phyloP scores from a whole-genome alignment of 2,797 vertebrate genomes.

The Tenualosa thibaudeaui region DNA sequence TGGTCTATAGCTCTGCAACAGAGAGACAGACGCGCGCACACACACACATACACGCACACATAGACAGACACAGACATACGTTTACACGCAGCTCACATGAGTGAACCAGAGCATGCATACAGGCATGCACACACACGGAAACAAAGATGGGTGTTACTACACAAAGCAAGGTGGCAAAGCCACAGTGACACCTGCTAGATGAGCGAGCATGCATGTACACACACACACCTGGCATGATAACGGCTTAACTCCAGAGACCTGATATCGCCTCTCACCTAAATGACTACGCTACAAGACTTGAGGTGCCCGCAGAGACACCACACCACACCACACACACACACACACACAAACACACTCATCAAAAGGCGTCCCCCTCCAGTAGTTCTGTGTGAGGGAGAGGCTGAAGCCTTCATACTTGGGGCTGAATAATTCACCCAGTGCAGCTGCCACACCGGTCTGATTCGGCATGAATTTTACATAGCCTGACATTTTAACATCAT shows the following conservation, averaged over 20 bases:
- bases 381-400: neutral
- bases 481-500: slow-evolving; percentile 65
- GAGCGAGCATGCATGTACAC: neutral
- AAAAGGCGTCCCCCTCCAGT: slow-evolving; percentile 58
- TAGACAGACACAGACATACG: neutral
- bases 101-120: neutral
- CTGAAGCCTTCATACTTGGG: slow-evolving; percentile 59
- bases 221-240: neutral
- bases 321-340: slow-evolving; percentile 56
- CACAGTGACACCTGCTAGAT: neutral
- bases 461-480: slow-evolving; percentile 78
- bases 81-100: neutral
- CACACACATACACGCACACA: neutral
- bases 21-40: neutral
- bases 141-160: neutral
- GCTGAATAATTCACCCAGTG: slow-evolving; percentile 75
- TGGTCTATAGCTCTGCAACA: neutral
- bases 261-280: slow-evolving; percentile 61
- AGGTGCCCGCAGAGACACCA: slow-evolving; percentile 60
- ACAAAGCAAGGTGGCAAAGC: neutral
- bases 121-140: neutral
- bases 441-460: slow-evolving; percentile 70
- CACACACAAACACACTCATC: slow-evolving; percentile 47
- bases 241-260: slow-evolving; percentile 48
- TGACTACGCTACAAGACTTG: slow-evolving; percentile 40